phyloP scores from a whole-genome alignment of 2,797 vertebrate species.

The Meda fulgida region DNA sequence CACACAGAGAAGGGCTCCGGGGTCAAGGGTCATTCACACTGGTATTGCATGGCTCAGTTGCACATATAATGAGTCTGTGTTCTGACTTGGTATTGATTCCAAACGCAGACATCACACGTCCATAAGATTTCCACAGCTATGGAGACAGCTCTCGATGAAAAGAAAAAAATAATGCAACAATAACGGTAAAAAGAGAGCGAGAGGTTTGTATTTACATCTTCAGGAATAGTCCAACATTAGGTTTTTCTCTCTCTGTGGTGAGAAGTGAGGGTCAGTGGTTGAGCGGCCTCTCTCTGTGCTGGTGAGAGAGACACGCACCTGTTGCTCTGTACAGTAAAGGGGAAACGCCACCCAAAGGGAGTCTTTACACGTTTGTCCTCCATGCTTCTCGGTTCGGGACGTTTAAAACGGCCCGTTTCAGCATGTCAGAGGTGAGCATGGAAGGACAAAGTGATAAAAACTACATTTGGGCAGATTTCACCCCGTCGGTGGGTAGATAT shows the following conservation, averaged over 20 bases:
- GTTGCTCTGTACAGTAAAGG: constrained; percentile 37
- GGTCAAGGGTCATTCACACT: constrained; percentile 48
- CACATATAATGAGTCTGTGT: constrained; percentile 59
- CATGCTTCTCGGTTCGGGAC: background rate
- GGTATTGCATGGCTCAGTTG: constrained; percentile 76
- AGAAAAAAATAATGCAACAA: background rate
- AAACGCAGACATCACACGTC: constrained; percentile 30
- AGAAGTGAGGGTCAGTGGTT: constrained; percentile 39
- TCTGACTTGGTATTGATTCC: constrained; percentile 65
- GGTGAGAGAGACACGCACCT: constrained; percentile 45
- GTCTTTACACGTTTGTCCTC: background rate
- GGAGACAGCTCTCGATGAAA: constrained; percentile 17
- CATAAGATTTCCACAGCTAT: constrained; percentile 41
- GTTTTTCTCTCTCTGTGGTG: constrained; percentile 27
- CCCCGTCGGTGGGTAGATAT: constrained; percentile 18
- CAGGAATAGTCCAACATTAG: constrained; percentile 19
- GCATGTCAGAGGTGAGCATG: background rate
- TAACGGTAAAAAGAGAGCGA: background rate
- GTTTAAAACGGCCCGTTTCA: background rate
- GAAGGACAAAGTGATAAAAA: background rate
- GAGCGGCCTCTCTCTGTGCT: constrained; percentile 38
- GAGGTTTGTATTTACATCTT: constrained; percentile 38
- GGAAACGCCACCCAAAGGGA: constrained; percentile 11
- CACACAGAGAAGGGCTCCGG: constrained; percentile 43
- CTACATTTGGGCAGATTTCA: constrained; percentile 16